Evolutionary conservation across 2,113 vertebrate genomes (phyloP).

Genomic region (Hepsetus odoe): DNA sequence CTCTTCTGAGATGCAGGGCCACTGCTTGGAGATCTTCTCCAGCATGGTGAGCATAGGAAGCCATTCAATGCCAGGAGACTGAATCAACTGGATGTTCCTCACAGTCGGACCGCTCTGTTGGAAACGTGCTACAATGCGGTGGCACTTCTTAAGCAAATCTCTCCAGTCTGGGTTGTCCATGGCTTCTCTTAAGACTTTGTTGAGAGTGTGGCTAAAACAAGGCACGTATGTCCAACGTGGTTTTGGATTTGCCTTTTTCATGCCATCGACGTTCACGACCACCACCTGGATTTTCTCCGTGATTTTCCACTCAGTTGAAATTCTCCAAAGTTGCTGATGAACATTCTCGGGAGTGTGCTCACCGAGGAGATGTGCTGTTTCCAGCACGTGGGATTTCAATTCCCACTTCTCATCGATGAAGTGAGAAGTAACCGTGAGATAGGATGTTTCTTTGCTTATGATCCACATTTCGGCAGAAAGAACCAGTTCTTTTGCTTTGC

Average conservation of each 20-base stretch:
- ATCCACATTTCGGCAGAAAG: conserved; percentile 49
- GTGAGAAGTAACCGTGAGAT: conserved; percentile 48
- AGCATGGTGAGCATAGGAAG: conserved; percentile 33
- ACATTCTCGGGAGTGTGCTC: conserved; percentile 14
- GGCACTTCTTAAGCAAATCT: conserved; percentile 33
- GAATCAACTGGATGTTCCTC: not conserved
- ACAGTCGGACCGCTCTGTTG: conserved; percentile 28
- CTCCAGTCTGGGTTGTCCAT: not conserved
- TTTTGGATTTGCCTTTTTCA: conserved; percentile 14
- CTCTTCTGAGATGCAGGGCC: conserved; percentile 1
- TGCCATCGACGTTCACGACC: conserved; percentile 26
- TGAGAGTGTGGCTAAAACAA: conserved; percentile 46
- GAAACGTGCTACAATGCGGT: conserved; percentile 25
- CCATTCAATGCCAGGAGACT: conserved; percentile 14
- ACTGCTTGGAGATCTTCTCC: conserved; percentile 15
- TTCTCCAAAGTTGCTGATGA: conserved; percentile 29
- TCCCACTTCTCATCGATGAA: conserved; percentile 30
- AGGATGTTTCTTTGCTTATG: conserved; percentile 13
- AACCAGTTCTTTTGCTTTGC: not conserved
- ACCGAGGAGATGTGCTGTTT: conserved; percentile 17
- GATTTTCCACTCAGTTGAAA: conserved; percentile 36
- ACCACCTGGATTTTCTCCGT: conserved; percentile 30
- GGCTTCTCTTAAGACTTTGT: conserved; percentile 25
- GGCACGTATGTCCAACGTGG: conserved; percentile 35
- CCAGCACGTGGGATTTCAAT: conserved; percentile 35